Evolutionary conservation across 2,888 invertebrate genomes (phyloP).

Genomic region (Brachypalpus laphriformis): DNA sequence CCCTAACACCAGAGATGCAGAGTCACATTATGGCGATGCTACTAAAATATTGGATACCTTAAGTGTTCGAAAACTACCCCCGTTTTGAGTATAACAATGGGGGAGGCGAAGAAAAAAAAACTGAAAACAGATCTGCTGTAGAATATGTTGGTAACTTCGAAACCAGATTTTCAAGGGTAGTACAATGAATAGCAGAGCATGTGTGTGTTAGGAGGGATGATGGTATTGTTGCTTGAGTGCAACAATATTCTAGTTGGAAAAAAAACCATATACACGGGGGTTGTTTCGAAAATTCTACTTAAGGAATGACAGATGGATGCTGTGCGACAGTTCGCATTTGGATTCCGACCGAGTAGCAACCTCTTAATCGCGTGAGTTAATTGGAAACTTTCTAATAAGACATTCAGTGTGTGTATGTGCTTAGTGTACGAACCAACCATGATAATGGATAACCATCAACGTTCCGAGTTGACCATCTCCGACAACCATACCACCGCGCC

Average conservation of each 20-base stretch:
- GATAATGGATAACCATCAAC: constrained; percentile 86
- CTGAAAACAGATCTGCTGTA: constrained; percentile 78
- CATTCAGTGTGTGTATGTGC: constrained; percentile 45
- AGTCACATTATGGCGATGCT: constrained; percentile 61
- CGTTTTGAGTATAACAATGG: constrained; percentile 41
- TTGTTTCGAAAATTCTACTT: constrained; percentile 79
- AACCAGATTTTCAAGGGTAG: constrained; percentile 80
- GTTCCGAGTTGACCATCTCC: constrained; percentile 83
- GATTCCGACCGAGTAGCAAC: constrained; percentile 77
- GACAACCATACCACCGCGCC: constrained; percentile 76
- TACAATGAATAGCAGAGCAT: constrained; percentile 78
- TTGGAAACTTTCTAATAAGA: constrained; percentile 69
- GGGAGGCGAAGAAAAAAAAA: constrained; percentile 30
- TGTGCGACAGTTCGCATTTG: constrained; percentile 81
- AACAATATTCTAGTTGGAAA: constrained; percentile 79
- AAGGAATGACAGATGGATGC: constrained; percentile 82
- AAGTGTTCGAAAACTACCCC: constrained; percentile 71
- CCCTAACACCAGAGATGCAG: constrained; percentile 56
- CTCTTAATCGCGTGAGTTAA: constrained; percentile 36
- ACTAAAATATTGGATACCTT: constrained; percentile 68
- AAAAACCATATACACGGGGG: constrained; percentile 68
- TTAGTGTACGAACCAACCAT: constrained; percentile 81
- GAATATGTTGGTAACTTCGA: constrained; percentile 83
- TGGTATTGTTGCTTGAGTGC: constrained; percentile 79
- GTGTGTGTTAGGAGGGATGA: constrained; percentile 65